phyloP scores from a whole-genome alignment of 1,140 invertebrate species.

The Halotydeus destructor region DNA sequence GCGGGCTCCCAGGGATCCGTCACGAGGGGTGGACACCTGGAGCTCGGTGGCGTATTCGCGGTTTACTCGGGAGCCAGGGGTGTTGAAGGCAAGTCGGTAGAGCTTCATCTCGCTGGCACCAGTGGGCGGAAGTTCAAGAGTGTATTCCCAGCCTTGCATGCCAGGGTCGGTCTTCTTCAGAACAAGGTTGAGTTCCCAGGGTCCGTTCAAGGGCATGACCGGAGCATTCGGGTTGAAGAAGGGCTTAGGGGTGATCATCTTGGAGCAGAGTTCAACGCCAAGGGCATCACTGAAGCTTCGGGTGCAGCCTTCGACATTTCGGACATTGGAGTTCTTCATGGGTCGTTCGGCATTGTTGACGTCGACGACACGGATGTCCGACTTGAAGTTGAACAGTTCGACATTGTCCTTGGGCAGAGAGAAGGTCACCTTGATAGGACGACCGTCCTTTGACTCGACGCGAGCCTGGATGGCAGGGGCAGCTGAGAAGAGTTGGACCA shows the following conservation, averaged over 20 bases:
- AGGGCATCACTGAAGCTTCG: background rate
- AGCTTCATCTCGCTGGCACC: background rate
- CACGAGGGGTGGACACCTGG: background rate
- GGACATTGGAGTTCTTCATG: background rate
- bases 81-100: conserved; percentile 1
- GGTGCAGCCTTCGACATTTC: background rate
- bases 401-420: conserved; percentile 5
- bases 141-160: conserved; percentile 2
- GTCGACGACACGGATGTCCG: background rate
- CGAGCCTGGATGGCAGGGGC: conserved; percentile 4
- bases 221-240: background rate
- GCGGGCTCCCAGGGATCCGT: background rate
- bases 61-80: background rate
- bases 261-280: conserved; percentile 4
- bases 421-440: conserved; percentile 6
- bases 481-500: background rate
- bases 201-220: background rate
- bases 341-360: background rate
- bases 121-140: background rate
- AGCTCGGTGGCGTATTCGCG: conserved; percentile 4
- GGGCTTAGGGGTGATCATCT: background rate
- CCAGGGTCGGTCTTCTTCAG: conserved; percentile 2
- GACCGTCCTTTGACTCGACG: conserved; percentile 1
- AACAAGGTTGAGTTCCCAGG: background rate
- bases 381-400: conserved; percentile 2